Conservation (phyloP, 1,140 invertebrate genomes). For the Lasioglossum albipes region DNA sequence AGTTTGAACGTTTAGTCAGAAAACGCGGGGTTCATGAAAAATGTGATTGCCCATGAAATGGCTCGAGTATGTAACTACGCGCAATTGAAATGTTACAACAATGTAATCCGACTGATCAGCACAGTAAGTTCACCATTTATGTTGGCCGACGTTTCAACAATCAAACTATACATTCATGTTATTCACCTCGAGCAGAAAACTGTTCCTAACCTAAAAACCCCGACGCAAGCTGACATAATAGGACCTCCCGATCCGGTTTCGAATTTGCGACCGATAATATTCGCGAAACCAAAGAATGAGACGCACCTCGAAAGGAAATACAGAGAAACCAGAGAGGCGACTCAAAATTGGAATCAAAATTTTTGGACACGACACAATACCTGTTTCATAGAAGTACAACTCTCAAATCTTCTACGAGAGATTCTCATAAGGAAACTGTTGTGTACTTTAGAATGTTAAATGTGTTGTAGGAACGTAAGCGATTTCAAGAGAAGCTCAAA, state of each 20-base stretch:
- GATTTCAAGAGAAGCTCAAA: conserved; percentile 82
- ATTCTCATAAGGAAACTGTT: background rate
- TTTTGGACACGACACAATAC: conserved; percentile 91
- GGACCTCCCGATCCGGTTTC: conserved; percentile 90
- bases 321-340: conserved; percentile 83
- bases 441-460: background rate
- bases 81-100: background rate
- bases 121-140: conserved; percentile 10
- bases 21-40: background rate
- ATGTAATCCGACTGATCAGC: background rate
- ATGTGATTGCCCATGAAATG: conserved; percentile 2
- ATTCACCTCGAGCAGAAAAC: conserved; percentile 16
- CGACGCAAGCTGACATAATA: conserved; percentile 74
- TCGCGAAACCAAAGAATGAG: conserved; percentile 84
- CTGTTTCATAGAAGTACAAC: conserved; percentile 82
- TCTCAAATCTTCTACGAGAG: conserved; percentile 5
- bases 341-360: conserved; percentile 89
- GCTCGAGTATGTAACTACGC: background rate
- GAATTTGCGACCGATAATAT: conserved; percentile 87
- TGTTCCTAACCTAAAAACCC: conserved; percentile 35
- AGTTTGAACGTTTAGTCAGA: too few relatives aligned
- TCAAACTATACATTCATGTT: background rate
- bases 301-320: conserved; percentile 84
- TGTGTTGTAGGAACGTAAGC: conserved; percentile 84
- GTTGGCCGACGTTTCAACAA: background rate